Conservation (phyloP, 2,113 vertebrate genomes). For the Brienomyrus longianalis region DNA sequence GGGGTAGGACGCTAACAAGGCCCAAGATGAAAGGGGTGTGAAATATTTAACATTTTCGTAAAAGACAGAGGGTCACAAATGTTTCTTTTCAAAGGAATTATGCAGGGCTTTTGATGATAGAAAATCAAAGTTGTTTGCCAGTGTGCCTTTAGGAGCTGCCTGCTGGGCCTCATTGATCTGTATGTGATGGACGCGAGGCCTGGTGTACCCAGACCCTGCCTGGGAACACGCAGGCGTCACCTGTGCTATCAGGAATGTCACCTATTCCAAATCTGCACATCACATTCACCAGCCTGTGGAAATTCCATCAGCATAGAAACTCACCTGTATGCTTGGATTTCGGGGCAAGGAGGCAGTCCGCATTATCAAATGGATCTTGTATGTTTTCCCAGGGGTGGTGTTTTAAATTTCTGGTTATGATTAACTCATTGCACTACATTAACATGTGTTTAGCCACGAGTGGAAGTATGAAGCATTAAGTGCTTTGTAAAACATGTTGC, state of each 20-base stretch:
- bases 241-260: not conserved
- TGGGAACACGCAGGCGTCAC: not conserved
- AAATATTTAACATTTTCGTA: slow-evolving; percentile 29
- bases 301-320: not conserved
- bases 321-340: not conserved
- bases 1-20: slow-evolving; percentile 15
- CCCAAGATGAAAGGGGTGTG: slow-evolving; percentile 24
- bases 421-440: not conserved
- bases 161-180: slow-evolving; percentile 21
- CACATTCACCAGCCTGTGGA: not conserved
- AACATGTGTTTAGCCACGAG: not conserved
- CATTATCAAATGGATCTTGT: not conserved
- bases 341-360: not conserved
- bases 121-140: slow-evolving; percentile 27
- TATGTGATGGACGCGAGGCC: not conserved
- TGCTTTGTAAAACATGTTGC: not conserved
- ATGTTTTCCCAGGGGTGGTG: not conserved
- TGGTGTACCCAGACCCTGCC: not conserved
- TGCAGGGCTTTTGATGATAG: slow-evolving; percentile 22
- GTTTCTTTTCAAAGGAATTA: slow-evolving; percentile 28
- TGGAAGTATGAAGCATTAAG: not conserved
- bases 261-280: not conserved
- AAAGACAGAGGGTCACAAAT: slow-evolving; percentile 25
- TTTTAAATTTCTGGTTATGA: not conserved
- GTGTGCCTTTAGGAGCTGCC: not conserved